phyloP scores from a whole-genome alignment of 2,888 invertebrate species.

The Lottia scabra region DNA sequence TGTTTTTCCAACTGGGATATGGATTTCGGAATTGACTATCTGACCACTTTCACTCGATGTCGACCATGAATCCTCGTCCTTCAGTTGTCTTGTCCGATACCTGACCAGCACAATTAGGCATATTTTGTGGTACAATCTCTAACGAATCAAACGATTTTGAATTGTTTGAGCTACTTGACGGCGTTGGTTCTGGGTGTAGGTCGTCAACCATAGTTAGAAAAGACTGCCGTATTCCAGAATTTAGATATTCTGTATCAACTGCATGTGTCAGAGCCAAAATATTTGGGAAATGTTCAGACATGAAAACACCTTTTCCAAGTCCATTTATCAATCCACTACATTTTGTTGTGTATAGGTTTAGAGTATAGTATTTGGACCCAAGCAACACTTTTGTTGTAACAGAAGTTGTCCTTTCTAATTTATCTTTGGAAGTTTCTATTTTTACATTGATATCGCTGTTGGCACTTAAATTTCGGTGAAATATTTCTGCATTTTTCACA shows the following conservation, averaged over 20 bases:
- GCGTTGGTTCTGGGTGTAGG: no score
- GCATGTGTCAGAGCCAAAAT: not conserved
- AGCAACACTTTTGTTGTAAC: not conserved
- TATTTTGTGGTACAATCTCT: no score
- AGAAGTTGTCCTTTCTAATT: not conserved
- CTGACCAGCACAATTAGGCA: no score
- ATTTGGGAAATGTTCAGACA: not conserved
- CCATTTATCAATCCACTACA: not conserved
- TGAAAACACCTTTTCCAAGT: not conserved
- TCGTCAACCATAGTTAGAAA: no score
- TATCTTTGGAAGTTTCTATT: not conserved
- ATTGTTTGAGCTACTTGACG: no score
- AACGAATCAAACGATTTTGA: no score
- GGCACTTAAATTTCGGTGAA: not conserved
- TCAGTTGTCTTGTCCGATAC: not conserved
- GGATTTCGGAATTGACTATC: no score
- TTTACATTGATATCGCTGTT: not conserved
- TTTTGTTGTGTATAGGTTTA: not conserved
- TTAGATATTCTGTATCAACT: not conserved
- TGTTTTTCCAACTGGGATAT: no score
- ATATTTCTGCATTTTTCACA: not conserved
- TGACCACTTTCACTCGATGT: no score
- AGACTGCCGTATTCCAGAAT: not conserved
- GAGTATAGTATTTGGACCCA: not conserved
- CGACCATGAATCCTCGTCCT: no score